A percentile compares a stretch with the other conserved stretches of the same genome.
phyloP scores from a whole-genome alignment of 1,140 invertebrate species.

The Lepidurus apus region DNA sequence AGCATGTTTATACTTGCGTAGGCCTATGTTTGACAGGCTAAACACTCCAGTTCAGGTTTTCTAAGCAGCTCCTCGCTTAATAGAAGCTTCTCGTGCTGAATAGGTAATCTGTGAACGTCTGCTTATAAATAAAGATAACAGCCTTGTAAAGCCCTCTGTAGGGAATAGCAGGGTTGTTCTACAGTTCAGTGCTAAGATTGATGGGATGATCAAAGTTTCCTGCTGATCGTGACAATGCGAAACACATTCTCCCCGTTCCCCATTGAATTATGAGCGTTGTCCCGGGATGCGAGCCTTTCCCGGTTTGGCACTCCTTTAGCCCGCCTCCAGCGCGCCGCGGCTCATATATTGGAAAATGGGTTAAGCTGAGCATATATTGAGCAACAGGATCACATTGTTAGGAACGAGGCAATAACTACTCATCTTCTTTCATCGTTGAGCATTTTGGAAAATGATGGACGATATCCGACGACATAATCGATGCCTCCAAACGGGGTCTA shows the following conservation, averaged over 20 bases:
- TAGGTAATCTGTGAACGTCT: too few relatives aligned
- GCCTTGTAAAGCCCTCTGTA: too few relatives aligned
- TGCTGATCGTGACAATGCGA: not conserved
- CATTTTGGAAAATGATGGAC: not conserved
- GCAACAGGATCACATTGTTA: conserved; percentile 9
- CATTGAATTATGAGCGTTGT: not conserved
- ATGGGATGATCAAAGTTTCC: not conserved
- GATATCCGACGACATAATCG: not conserved
- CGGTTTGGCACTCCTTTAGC: not conserved
- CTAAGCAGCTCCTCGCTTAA: too few relatives aligned
- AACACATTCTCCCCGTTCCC: not conserved
- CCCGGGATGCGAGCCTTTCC: not conserved
- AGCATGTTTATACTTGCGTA: not conserved
- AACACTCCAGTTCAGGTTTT: not conserved
- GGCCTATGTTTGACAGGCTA: not conserved
- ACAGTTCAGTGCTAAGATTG: not conserved
- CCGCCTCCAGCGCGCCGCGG: not conserved
- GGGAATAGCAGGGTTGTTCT: not conserved
- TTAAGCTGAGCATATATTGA: conserved; percentile 19
- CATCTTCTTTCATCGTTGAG: conserved; percentile 18
- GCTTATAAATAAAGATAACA: too few relatives aligned
- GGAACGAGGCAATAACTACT: conserved; percentile 1
- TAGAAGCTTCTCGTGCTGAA: too few relatives aligned
- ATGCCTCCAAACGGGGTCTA: not conserved
- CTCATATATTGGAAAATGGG: not conserved